Evolutionary conservation across 2,113 vertebrate genomes (phyloP).

Genomic region (Larimichthys polyactis): DNA sequence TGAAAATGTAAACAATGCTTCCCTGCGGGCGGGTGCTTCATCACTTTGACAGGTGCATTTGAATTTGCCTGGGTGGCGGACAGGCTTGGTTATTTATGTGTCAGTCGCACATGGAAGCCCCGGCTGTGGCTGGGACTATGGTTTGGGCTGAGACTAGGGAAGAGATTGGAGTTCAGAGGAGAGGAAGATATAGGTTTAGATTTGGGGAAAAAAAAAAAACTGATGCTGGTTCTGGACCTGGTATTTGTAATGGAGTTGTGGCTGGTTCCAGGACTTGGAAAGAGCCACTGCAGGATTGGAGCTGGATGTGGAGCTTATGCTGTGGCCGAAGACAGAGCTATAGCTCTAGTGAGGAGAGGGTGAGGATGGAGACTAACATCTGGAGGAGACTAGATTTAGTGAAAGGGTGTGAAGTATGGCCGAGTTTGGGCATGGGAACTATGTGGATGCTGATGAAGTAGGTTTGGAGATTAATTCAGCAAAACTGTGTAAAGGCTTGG

Average conservation of each 20-base stretch:
- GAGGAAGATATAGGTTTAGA: background rate
- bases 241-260: background rate
- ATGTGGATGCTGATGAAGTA: conserved; percentile 1
- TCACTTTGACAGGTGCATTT: conserved; percentile 99
- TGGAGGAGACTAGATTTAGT: background rate
- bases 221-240: conserved; percentile 65
- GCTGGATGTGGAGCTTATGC: background rate
- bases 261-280: background rate
- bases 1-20: conserved; percentile 99
- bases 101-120: conserved; percentile 98
- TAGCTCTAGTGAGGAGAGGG: background rate
- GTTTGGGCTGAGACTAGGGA: conserved; percentile 65
- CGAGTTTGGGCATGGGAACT: background rate
- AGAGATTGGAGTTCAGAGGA: conserved; percentile 68
- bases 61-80: conserved; percentile 99
- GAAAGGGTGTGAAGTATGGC: background rate
- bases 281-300: background rate
- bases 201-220: conserved; percentile 5
- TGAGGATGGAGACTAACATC: background rate
- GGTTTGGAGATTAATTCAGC: background rate
- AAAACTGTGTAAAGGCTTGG: background rate
- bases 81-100: conserved; percentile 99
- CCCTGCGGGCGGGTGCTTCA: conserved; percentile 99
- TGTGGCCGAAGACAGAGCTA: conserved; percentile 8
- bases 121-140: conserved; percentile 83